Evolutionary conservation across 2,888 invertebrate genomes (phyloP).

Genomic region (Fissipunctia ypsillon): DNA sequence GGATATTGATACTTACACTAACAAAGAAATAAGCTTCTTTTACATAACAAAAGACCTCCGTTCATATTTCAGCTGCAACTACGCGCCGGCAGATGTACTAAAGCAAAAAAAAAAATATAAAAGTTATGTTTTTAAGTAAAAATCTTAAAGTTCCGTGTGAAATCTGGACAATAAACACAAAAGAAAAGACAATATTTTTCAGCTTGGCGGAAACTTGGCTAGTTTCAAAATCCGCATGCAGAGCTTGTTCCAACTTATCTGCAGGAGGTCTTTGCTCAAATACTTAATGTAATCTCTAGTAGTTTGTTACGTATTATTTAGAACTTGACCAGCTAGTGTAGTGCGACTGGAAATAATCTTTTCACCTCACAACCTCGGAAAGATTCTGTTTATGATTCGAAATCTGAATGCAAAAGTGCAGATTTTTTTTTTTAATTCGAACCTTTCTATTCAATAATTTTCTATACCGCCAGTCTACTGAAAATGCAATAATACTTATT

Average conservation of each 20-base stretch:
- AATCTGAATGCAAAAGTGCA: no score
- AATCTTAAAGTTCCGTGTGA: slow-evolving; percentile 51
- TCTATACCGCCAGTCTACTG: no score
- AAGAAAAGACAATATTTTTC: slow-evolving; percentile 60
- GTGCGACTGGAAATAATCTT: background rate
- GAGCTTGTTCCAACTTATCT: slow-evolving; percentile 65
- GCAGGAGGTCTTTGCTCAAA: slow-evolving; percentile 59
- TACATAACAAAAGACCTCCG: slow-evolving; percentile 28
- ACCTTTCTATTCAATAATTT: no score
- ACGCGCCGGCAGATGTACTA: slow-evolving; percentile 40
- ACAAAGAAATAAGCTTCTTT: slow-evolving; percentile 14
- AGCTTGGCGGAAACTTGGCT: slow-evolving; percentile 66
- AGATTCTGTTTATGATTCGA: no score
- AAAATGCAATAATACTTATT: no score
- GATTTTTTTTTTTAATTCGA: no score
- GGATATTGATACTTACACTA: no score
- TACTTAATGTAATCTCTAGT: slow-evolving; percentile 51
- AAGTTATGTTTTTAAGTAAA: slow-evolving; percentile 47
- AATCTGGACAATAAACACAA: slow-evolving; percentile 59
- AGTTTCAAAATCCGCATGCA: slow-evolving; percentile 60
- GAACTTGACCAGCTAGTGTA: slow-evolving; percentile 12
- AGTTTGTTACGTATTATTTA: slow-evolving; percentile 50
- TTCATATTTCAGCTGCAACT: slow-evolving; percentile 28
- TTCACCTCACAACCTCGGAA: no score
- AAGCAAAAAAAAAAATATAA: slow-evolving; percentile 14